Percentiles rank a stretch among this genome's conserved stretches.
phyloP scores from a whole-genome alignment of 2,888 invertebrate genomes.

The Marronus borbonicus region DNA sequence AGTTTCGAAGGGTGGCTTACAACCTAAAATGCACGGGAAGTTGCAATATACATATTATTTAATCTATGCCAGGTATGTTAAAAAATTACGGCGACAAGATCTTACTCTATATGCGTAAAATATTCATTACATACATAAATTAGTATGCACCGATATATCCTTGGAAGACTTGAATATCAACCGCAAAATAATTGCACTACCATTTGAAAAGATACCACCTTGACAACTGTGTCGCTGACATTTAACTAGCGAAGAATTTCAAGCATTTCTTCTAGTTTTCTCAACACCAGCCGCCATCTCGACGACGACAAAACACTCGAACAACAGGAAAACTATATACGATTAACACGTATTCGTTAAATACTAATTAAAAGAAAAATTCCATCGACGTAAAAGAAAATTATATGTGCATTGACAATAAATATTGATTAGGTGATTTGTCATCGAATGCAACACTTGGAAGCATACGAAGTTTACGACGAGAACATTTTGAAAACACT shows the following conservation, averaged over 20 bases:
- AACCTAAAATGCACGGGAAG: too few relatives aligned
- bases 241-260: conserved; percentile 39
- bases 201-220: conserved; percentile 41
- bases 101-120: conserved; percentile 29
- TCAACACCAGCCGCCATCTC: neutral
- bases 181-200: conserved; percentile 39
- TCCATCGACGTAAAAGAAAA: too few relatives aligned
- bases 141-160: conserved; percentile 41
- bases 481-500: too few relatives aligned
- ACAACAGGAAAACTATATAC: neutral
- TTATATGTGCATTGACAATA: too few relatives aligned
- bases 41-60: too few relatives aligned
- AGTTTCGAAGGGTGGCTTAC: too few relatives aligned
- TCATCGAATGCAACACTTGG: too few relatives aligned
- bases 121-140: neutral
- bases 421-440: too few relatives aligned
- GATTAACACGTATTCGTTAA: conserved; percentile 28
- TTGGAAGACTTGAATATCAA: conserved; percentile 44
- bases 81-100: neutral
- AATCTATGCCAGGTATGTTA: too few relatives aligned
- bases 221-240: conserved; percentile 41
- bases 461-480: too few relatives aligned
- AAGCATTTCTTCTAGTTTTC: conserved; percentile 9
- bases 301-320: neutral
- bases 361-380: conserved; percentile 8